Conservation (phyloP, 1,140 invertebrate genomes). For the Hycleus cichorii region DNA sequence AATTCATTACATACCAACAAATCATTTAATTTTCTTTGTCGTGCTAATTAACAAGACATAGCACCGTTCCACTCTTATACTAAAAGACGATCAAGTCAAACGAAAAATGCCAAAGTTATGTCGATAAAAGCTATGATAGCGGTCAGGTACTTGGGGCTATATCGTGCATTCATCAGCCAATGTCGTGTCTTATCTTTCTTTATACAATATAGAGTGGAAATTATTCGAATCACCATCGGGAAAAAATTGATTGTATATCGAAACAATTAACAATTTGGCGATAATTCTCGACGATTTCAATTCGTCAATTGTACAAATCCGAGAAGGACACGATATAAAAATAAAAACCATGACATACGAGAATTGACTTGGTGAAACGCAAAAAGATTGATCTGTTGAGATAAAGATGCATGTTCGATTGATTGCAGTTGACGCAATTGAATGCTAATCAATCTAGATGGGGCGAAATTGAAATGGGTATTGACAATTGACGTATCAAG, state of each 20-base stretch:
- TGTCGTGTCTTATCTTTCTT: too few relatives aligned
- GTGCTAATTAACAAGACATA: slow-evolving; percentile 15
- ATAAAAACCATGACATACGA: too few relatives aligned
- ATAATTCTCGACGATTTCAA: too few relatives aligned
- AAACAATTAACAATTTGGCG: too few relatives aligned
- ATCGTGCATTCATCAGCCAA: too few relatives aligned
- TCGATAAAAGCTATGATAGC: slow-evolving; percentile 13
- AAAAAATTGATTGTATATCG: too few relatives aligned
- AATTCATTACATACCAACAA: slow-evolving; percentile 17
- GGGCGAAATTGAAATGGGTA: slow-evolving; percentile 18
- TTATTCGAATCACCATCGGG: too few relatives aligned
- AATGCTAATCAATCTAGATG: slow-evolving; percentile 17
- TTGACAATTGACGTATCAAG: slow-evolving; percentile 4
- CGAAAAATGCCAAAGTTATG: slow-evolving; percentile 12
- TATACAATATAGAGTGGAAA: too few relatives aligned
- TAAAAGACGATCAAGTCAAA: background rate
- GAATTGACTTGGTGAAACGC: too few relatives aligned
- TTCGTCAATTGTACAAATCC: too few relatives aligned
- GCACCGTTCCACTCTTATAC: background rate
- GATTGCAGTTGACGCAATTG: slow-evolving; percentile 16
- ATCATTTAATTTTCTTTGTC: slow-evolving; percentile 26
- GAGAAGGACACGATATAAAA: too few relatives aligned
- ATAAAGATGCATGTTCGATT: slow-evolving; percentile 5
- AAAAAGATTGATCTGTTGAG: slow-evolving; percentile 8
- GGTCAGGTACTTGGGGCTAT: background rate